phyloP scores from a whole-genome alignment of 2,797 vertebrate genomes.

The Pangasius macronema region DNA sequence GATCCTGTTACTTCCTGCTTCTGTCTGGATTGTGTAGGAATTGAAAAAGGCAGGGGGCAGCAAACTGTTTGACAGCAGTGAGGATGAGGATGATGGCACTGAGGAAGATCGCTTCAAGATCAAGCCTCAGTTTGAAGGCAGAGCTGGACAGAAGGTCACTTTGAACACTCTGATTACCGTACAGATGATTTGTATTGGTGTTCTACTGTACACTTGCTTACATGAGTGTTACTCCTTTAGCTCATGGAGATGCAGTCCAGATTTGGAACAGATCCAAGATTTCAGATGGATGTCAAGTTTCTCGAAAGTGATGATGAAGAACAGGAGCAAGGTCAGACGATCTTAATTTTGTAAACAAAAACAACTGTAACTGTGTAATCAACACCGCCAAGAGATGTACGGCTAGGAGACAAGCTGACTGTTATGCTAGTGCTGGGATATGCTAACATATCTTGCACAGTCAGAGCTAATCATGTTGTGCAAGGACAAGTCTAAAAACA shows the following conservation, averaged over 20 bases:
- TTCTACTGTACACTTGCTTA: not conserved
- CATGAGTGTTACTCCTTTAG: slow-evolving; percentile 64
- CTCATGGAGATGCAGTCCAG: slow-evolving; percentile 88
- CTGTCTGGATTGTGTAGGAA: slow-evolving; percentile 46
- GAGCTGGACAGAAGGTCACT: slow-evolving; percentile 87
- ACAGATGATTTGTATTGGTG: not conserved
- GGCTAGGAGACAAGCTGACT: not conserved
- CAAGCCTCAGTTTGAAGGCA: slow-evolving; percentile 92
- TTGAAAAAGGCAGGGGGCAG: slow-evolving; percentile 52
- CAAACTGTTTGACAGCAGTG: slow-evolving; percentile 84
- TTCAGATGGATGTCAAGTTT: slow-evolving; percentile 90
- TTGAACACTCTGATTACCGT: slow-evolving; percentile 50
- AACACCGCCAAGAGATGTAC: not conserved
- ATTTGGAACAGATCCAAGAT: slow-evolving; percentile 88
- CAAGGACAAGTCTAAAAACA: too few relatives aligned
- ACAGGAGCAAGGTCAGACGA: slow-evolving; percentile 68
- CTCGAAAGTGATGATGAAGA: slow-evolving; percentile 81
- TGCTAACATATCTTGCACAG: not conserved
- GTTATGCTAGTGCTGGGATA: not conserved
- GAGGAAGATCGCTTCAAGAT: slow-evolving; percentile 80
- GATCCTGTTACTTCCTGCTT: not conserved
- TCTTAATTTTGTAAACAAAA: not conserved
- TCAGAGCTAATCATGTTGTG: too few relatives aligned
- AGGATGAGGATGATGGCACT: slow-evolving; percentile 73
- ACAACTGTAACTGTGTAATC: not conserved